These are phyloP conservation scores for Ceraclea dissimilis DNA, from an alignment of 2,888 invertebrate species.

Conservation along the genomic window DNA sequence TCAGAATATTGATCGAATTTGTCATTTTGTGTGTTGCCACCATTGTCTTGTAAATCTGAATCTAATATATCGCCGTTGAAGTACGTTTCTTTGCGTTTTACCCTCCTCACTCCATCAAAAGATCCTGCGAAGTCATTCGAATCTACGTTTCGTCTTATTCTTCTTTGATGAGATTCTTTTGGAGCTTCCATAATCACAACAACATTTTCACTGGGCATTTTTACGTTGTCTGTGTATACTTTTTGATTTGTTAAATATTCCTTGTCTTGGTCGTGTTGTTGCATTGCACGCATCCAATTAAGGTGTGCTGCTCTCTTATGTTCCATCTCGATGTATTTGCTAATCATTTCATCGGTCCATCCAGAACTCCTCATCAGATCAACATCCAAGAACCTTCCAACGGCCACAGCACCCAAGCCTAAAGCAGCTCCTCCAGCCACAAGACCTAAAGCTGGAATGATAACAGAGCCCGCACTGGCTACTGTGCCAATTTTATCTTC, in stretches of 20 bases:
- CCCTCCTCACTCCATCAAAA: background rate
- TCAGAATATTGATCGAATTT: slow-evolving; percentile 16
- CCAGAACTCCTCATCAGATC: slow-evolving; percentile 53
- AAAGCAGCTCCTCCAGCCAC: slow-evolving; percentile 78
- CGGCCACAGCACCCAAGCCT: slow-evolving; percentile 72
- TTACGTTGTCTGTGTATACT: slow-evolving; percentile 45
- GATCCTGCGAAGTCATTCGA: background rate
- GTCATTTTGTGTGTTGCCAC: slow-evolving; percentile 2
- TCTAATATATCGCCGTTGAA: slow-evolving; percentile 5
- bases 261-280: slow-evolving; percentile 31
- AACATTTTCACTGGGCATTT: slow-evolving; percentile 49
- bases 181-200: slow-evolving; percentile 43
- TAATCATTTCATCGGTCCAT: slow-evolving; percentile 34
- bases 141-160: slow-evolving; percentile 32
- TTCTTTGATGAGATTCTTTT: slow-evolving; percentile 30
- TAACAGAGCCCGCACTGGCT: slow-evolving; percentile 52
- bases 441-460: slow-evolving; percentile 67
- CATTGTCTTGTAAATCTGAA: background rate
- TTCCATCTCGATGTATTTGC: slow-evolving; percentile 45
- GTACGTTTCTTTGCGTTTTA: slow-evolving; percentile 14
- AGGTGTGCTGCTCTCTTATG: slow-evolving; percentile 46
- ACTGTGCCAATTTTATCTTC: slow-evolving; percentile 61
- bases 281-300: slow-evolving; percentile 33
- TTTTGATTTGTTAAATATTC: slow-evolving; percentile 41
- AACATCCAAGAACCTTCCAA: slow-evolving; percentile 62